Percentiles rank a stretch among this genome's conserved stretches.
These are phyloP conservation scores for Eublepharis macularius DNA, from an alignment of 2,113 vertebrate species.

Conservation along the genomic window DNA sequence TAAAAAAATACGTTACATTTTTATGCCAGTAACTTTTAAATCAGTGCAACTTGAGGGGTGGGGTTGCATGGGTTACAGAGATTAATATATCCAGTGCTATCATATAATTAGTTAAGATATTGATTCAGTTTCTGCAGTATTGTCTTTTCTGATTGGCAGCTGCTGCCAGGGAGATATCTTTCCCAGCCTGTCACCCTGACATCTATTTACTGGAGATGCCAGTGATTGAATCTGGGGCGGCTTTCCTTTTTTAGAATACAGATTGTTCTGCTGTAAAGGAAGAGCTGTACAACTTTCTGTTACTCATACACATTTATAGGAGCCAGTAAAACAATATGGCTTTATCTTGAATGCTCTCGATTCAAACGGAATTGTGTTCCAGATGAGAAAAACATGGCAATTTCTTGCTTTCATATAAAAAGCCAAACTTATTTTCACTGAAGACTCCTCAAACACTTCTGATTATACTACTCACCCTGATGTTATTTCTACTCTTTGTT, in stretches of 20 bases:
- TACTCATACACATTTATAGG: too few relatives aligned
- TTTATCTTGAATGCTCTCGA: not conserved
- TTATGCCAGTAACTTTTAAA: not conserved
- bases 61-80: not conserved
- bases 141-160: not conserved
- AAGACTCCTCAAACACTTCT: not conserved
- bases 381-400: not conserved
- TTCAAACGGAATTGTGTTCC: not conserved
- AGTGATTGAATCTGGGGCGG: not conserved
- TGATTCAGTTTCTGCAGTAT: not conserved
- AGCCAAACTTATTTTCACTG: not conserved
- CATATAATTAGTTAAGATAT: not conserved
- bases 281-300: not conserved
- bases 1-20: not conserved
- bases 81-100: not conserved
- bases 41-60: not conserved
- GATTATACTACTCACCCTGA: conserved; percentile 27
- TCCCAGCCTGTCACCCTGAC: not conserved
- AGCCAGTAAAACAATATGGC: not conserved
- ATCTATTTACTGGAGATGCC: not conserved
- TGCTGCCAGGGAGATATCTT: not conserved
- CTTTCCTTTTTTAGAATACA: not conserved
- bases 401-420: not conserved
- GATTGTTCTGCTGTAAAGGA: not conserved
- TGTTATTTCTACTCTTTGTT: conserved; percentile 51